These are phyloP conservation scores for Ormyrus rosae DNA, from an alignment of 2,888 invertebrate species.

Conservation along the genomic window DNA sequence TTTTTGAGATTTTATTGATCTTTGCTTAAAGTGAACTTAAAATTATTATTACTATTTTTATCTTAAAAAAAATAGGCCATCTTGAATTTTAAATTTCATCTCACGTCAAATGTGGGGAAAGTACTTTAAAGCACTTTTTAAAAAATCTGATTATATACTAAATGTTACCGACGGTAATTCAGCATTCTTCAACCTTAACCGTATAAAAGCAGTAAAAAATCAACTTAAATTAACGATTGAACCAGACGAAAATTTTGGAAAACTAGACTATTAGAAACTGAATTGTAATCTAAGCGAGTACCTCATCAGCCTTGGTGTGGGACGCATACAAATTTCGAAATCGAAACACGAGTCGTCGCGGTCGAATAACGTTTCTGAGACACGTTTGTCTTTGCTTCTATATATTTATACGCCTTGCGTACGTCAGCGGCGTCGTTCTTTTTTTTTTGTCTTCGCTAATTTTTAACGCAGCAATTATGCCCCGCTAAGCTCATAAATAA, in stretches of 20 bases:
- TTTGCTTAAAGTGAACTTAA: too few relatives aligned
- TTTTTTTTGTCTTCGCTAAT: constrained; percentile 11
- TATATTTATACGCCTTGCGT: background rate
- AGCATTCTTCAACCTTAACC: too few relatives aligned
- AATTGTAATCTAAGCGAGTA: constrained; percentile 26
- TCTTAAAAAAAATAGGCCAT: too few relatives aligned
- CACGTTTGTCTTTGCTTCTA: background rate
- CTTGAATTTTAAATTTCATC: too few relatives aligned
- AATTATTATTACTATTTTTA: too few relatives aligned
- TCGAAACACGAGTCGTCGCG: constrained; percentile 34
- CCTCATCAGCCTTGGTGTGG: constrained; percentile 45
- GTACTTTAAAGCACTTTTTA: too few relatives aligned
- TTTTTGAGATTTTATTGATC: too few relatives aligned
- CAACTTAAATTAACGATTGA: too few relatives aligned
- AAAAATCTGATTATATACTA: too few relatives aligned
- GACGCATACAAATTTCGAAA: constrained; percentile 49
- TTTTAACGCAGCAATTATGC: constrained; percentile 12
- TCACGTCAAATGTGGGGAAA: too few relatives aligned
- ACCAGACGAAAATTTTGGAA: constrained; percentile 5
- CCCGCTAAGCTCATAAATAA: background rate
- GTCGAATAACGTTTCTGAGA: constrained; percentile 24
- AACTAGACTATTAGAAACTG: constrained; percentile 35
- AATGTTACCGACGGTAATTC: too few relatives aligned
- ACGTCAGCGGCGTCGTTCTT: background rate
- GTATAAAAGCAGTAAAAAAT: too few relatives aligned